Conservation (phyloP, 2,888 invertebrate species). For the Rambutsinella grinnellia region DNA sequence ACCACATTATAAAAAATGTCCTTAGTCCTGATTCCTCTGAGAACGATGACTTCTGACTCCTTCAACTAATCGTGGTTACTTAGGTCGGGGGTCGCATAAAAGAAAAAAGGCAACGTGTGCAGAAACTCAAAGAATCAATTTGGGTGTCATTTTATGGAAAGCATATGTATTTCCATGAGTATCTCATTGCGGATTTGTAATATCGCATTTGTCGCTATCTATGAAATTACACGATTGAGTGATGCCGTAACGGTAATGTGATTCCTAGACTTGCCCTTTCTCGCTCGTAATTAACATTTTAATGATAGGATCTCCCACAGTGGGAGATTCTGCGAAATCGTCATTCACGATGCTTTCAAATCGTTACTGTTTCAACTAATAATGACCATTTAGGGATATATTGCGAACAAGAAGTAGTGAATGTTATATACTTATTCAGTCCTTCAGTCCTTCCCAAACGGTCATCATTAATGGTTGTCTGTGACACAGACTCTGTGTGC, state of each 20-base stretch:
- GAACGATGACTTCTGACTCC: too few relatives aligned
- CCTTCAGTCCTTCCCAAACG: constrained; percentile 31
- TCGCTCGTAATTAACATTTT: constrained; percentile 32
- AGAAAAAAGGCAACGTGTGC: neutral
- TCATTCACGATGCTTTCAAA: neutral
- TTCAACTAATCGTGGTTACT: too few relatives aligned
- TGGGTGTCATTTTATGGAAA: neutral
- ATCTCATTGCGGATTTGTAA: neutral
- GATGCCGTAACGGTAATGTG: neutral
- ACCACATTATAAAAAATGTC: constrained; percentile 2
- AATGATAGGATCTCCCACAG: constrained; percentile 32
- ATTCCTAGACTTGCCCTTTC: neutral
- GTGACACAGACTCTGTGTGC: neutral
- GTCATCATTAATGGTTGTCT: constrained; percentile 21
- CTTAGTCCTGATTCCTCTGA: constrained; percentile 53
- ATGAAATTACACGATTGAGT: neutral
- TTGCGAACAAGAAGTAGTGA: neutral
- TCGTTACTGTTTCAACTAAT: neutral
- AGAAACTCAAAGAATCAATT: neutral
- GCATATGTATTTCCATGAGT: neutral
- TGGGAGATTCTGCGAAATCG: neutral
- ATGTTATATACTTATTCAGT: too few relatives aligned
- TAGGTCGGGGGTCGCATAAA: neutral
- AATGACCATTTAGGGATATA: neutral
- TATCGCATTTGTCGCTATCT: neutral